Conservation (phyloP, 2,113 vertebrate species). For the Ceuthmochares aereus region DNA sequence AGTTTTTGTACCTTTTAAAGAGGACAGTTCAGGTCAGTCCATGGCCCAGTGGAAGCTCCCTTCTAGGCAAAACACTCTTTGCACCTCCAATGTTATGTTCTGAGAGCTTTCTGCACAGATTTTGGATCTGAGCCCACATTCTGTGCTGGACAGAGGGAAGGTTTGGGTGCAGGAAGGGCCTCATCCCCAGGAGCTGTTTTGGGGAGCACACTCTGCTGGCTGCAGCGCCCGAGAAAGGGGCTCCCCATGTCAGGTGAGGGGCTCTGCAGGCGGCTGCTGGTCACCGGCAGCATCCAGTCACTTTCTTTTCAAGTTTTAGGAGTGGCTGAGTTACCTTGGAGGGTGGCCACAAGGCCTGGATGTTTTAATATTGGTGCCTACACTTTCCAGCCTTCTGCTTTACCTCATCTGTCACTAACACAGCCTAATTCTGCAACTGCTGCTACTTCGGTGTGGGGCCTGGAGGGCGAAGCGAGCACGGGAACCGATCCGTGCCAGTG, state of each 20-base stretch:
- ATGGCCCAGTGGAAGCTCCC: not conserved
- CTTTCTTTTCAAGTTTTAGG: not conserved
- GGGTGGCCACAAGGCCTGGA: not conserved
- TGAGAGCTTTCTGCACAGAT: rapidly evolving
- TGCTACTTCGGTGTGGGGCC: not conserved
- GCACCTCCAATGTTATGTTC: not conserved
- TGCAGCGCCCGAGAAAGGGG: too few species aligned
- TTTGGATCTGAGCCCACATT: not conserved
- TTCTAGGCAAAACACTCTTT: not conserved
- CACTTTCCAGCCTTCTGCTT: not conserved
- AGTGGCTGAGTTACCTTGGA: not conserved
- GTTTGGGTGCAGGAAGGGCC: not conserved
- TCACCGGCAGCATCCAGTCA: rapidly evolving
- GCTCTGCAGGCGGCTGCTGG: not conserved
- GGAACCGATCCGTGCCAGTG: not conserved
- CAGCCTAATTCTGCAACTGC: not conserved
- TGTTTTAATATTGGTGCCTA: not conserved
- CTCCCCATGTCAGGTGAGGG: not conserved
- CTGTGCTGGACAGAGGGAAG: not conserved
- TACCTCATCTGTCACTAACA: slow-evolving; percentile 2
- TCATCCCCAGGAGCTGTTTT: not conserved
- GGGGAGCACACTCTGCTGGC: not conserved
- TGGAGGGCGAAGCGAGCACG: not conserved
- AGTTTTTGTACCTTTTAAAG: not conserved
- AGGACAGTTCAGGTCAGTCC: not conserved